Evolutionary conservation across 2,797 vertebrate genomes (phyloP).

Genomic region (Cichlasoma orientale): DNA sequence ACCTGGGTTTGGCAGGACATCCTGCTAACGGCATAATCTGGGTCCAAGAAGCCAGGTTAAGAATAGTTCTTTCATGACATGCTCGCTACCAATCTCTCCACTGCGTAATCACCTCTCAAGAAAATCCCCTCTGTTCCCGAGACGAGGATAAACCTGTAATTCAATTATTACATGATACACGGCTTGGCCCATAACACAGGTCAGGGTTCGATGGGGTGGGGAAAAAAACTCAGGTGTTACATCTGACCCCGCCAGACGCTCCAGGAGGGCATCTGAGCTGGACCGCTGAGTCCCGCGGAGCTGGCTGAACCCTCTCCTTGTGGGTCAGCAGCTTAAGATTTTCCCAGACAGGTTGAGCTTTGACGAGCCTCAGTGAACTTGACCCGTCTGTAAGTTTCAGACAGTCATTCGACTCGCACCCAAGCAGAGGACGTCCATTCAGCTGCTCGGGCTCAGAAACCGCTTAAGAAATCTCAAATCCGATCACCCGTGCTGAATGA

Average conservation of each 20-base stretch:
- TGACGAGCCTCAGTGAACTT: background rate
- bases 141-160: constrained; percentile 67
- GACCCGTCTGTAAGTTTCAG: constrained; percentile 39
- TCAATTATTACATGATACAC: constrained; percentile 56
- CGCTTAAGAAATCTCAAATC: background rate
- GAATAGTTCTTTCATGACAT: constrained; percentile 66
- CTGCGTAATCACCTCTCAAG: constrained; percentile 69
- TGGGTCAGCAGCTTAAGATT: constrained; percentile 44
- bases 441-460: background rate
- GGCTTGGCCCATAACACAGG: background rate
- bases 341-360: constrained; percentile 35
- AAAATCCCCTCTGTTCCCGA: constrained; percentile 74
- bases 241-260: constrained; percentile 22
- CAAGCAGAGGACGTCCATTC: background rate
- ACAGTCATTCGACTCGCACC: background rate
- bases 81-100: constrained; percentile 28
- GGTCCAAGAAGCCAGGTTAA: constrained; percentile 46
- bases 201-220: background rate
- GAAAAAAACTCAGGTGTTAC: background rate
- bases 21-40: constrained; percentile 69
- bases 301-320: background rate
- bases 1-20: constrained; percentile 62
- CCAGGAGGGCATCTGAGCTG: background rate
- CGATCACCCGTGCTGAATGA: background rate
- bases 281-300: constrained; percentile 14